Evolutionary conservation across 2,797 vertebrate genomes (phyloP), one percentile per base, ranked within the genome.

Genomic region (Pelodytes ibericus): DNA sequence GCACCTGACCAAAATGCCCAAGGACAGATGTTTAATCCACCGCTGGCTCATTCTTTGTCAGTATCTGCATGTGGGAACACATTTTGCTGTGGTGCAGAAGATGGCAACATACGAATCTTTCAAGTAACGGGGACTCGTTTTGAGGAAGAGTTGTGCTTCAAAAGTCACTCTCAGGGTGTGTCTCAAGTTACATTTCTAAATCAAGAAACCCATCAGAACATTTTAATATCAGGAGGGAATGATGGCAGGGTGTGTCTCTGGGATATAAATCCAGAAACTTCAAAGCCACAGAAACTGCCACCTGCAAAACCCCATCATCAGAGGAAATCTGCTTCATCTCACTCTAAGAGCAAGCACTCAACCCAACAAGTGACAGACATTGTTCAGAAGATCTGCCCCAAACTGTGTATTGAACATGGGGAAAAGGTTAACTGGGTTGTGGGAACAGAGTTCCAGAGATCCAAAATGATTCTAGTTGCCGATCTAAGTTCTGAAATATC

Each of bases 351-450:
- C 18, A 87, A 81, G 74, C 27, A 88, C 84, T 11, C 80, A 71
- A 51, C 39, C 25, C 69, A 68, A 72, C 82, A 86, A 71, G 68
- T 76, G 68, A 65, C 81, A 79, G 29, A 84, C 80, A 69, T 81
- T 63, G 30, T 66, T 3, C 63, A 81, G 10, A 77, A 74, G 69
- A 59, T 88, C 51, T 85, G 85, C 41, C 93, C 94, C 62, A 95
- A 90, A 83, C 83, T 95, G 31, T 89, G 84, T 79, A 91, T 99
- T 74, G 88, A 86, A 74, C 97, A 99, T 0, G 91, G 93, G 51
- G 93, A 96, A 72, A 99, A 99, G 81, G 93, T 99, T 82, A 99
- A 99, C 92, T 98, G 96, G 96, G 83, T 99, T 51, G 91, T 91
- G 0, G 93, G 88, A 0, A 57, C 87, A 4, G 85, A 92, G 71